Evolutionary conservation across 2,797 vertebrate species (phyloP), one percentile per base, ranked within the genome.

Genomic region (Rousettus madagascariensis): DNA sequence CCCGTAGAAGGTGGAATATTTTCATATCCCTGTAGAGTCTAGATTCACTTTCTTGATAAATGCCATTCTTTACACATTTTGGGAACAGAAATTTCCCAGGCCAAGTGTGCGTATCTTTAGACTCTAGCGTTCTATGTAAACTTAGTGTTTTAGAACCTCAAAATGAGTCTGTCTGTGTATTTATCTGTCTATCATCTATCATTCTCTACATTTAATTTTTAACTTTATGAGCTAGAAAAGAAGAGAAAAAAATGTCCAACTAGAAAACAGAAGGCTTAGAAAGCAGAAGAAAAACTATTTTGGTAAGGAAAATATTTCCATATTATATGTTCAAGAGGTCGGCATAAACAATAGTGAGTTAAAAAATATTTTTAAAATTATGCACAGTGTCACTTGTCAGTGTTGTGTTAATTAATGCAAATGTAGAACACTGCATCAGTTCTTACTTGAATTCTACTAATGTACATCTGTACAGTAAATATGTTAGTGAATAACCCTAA

Each of bases 361-460:
- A 85, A 86, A 94, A 77, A 94, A 94, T 85, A 97, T 91, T 97
- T 98, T 94, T 12, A 19, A 97, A 95, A 90, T 92, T 89, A 97
- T 96, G 80, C 24, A 7, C 28, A 49, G 91, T 87, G 78, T 96
- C 94, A 97, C 75, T 80, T 98, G 93, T 87, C 95, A 97, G 90
- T 80, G 20, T 93, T 89, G 89, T 97, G 91, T 97, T 97, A 97
- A 97, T 96, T 96, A 97, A 97, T 86, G 97, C 55, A 96, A 97
- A 92, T 95, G 95, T 66, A 85, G 90, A 66, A 83, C 74, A 72
- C 94, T 87, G 94, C 51, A 92, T 96, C 96, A 94, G 28, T 87
- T 98, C 17, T 59, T 83, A 53, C 86, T 90, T 85, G 63, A 89
- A 95, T 89, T 86, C 38, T 94, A 95, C 92, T 95, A 59, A 5